Evolutionary conservation across 2,113 vertebrate genomes (phyloP).

Genomic region (Oreochromis spilurus): DNA sequence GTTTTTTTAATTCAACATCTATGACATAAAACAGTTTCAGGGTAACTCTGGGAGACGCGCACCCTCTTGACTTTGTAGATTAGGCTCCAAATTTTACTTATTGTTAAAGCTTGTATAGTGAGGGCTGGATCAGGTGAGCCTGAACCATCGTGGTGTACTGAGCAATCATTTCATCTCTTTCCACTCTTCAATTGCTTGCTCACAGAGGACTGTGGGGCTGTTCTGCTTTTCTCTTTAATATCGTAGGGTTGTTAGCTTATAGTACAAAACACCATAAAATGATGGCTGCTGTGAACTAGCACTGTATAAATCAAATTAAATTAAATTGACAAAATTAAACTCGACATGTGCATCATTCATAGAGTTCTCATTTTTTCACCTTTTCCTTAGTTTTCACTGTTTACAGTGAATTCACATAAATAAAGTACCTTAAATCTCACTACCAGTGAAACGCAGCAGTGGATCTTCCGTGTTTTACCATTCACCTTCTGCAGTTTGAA

Average conservation of each 20-base stretch:
- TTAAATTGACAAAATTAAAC: not conserved
- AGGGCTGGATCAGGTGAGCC: not conserved
- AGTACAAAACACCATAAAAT: not conserved
- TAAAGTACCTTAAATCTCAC: not conserved
- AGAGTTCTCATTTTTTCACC: not conserved
- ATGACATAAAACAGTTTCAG: not conserved
- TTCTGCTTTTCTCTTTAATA: not conserved
- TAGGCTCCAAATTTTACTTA: not conserved
- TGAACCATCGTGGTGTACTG: not conserved
- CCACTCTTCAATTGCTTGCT: not conserved
- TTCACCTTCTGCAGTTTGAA: not conserved
- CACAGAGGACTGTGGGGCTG: not conserved
- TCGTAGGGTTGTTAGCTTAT: not conserved
- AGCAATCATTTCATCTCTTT: accelerated
- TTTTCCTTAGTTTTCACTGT: not conserved
- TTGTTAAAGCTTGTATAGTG: not conserved
- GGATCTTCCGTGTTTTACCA: not conserved
- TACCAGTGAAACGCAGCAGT: not conserved
- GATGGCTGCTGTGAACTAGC: not conserved
- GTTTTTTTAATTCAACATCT: not conserved
- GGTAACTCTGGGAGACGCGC: not conserved
- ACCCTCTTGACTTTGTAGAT: not conserved
- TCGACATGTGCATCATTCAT: not conserved
- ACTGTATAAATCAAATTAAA: not conserved
- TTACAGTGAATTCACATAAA: not conserved